Base-by-base conservation (phyloP, 2,113 vertebrate genomes). In the Glaucomys volans region DNA sequence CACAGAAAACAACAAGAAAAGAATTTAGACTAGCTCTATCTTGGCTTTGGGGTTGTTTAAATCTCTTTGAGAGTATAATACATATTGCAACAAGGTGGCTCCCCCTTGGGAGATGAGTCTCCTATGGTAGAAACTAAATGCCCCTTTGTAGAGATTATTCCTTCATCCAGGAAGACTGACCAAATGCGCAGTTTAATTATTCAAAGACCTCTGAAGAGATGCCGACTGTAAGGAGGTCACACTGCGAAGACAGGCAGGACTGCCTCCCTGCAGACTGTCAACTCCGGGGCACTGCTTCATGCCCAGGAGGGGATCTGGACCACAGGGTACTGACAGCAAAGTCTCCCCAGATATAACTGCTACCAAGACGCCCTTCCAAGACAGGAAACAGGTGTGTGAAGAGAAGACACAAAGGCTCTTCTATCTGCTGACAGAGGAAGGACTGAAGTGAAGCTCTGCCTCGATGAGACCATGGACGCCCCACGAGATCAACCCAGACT, bases 131-230 rank as follows among this genome's bases (percentile, higher is more conserved):
- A 67, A 74, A 86, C 4, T 1, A 47, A 94, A 71, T 66, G 57
- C 24, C 8, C 20, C 30, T 85, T 50, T 37, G 75, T 44, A 88
- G n/a, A 74, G 11, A 69, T 26, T 42, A 42, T 66, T 64, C 69
- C 52, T 72, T 84, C 10, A 3, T 81, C 59, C n/a, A 47, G 20
- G 12, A 86, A 80, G 14, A 52, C 28, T 35, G 22, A 57, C 44
- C 24, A 64, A 62, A 83, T 10, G 76, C 67, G 50, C 54, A 87
- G 75, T 69, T 94, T 44, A 82, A 86, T 90, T 80, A 90, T 26
- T 14, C 52, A 95, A 88, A 94, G 75, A 57, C 22, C 4, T 75
- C 72, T 40, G 28, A 62, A 3, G 18, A 87, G 75, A 90, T 44
- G 54, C 67, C 82, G 35, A 37, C 5, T 11, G 8, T 57, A 44